These are phyloP conservation scores for Cryptocheilus praepositus DNA, from an alignment of 2,888 invertebrate species.

Conservation along the genomic window DNA sequence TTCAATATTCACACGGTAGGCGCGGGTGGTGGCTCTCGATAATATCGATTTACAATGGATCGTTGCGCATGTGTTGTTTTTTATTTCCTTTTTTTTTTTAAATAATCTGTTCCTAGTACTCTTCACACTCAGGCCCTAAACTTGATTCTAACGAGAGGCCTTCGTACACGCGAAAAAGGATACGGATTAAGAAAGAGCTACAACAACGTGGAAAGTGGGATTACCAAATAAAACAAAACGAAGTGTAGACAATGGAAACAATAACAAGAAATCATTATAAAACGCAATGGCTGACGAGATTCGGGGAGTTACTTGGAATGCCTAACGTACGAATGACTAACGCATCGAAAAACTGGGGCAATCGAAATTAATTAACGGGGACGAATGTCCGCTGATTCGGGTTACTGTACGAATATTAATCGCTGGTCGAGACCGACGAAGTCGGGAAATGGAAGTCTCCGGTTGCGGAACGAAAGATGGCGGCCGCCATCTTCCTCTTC, in stretches of 20 bases:
- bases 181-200: constrained; percentile 37
- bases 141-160: too few species aligned
- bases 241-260: constrained; percentile 59
- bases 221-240: constrained; percentile 56
- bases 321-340: constrained; percentile 38
- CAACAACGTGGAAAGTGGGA: constrained; percentile 42
- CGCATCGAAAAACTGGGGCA: constrained; percentile 42
- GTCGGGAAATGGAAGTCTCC: constrained; percentile 17
- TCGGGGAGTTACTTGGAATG: constrained; percentile 49
- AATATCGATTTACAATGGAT: constrained; percentile 54
- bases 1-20: constrained; percentile 69
- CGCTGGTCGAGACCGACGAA: constrained; percentile 15
- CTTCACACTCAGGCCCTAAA: background rate
- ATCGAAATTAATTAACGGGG: constrained; percentile 38
- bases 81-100: constrained; percentile 22
- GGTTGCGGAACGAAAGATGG: constrained; percentile 24
- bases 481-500: background rate
- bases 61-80: constrained; percentile 44
- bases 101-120: background rate
- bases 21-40: constrained; percentile 61
- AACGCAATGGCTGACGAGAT: constrained; percentile 48
- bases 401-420: constrained; percentile 15
- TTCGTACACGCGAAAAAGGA: background rate
- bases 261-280: constrained; percentile 65
- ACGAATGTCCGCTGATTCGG: constrained; percentile 23